Evolutionary conservation across 2,113 vertebrate species (phyloP), one percentile per base, ranked within the genome.

Genomic region (Phycodurus eques): DNA sequence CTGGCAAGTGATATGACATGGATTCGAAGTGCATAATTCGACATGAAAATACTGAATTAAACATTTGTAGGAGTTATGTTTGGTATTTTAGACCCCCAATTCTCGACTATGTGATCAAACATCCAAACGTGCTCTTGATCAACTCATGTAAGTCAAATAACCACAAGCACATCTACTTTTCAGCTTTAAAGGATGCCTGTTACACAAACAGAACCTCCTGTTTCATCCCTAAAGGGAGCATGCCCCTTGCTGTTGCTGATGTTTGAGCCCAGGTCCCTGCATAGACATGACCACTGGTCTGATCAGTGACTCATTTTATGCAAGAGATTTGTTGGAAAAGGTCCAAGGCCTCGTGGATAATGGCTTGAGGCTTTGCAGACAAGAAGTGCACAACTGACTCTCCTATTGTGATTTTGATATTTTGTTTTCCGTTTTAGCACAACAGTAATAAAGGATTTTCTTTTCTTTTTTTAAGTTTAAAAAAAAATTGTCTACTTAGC

Each of bases 401-500:
- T 91, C 86, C 79, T 85, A 72, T 91, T 87, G 85, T 90, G 47
- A 80, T 87, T 92, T 92, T 85, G 78, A 83, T 91, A 92, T 93
- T 68, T 68, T 87, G 89, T 91, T 88, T 90, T 95, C 85, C 89
- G 92, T 94, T 93, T 90, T 94, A 94, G 93, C 93, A 92, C 90
- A 77, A 77, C 70, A 39, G 61, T 66, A 66, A 47, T 47, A 66
- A 66, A 31, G 44, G 12, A 47, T 47, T 66, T 65, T 20, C 1
- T 64, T 35, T 35, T 61, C 17, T 17, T 61, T 39, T 35, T 61
- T 61, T 61, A 35, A 61, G 92, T 95, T 95, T 94, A 91, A 93
- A 94, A 91, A 91, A 89, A 95, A 96, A 94, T 88, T 93, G 88
- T 93, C 91, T 94, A 35, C 92, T 95, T 95, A 95, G 95, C 96